These are phyloP conservation scores for Perca flavescens DNA, from an alignment of 2,113 vertebrate genomes.

Conservation along the genomic window DNA sequence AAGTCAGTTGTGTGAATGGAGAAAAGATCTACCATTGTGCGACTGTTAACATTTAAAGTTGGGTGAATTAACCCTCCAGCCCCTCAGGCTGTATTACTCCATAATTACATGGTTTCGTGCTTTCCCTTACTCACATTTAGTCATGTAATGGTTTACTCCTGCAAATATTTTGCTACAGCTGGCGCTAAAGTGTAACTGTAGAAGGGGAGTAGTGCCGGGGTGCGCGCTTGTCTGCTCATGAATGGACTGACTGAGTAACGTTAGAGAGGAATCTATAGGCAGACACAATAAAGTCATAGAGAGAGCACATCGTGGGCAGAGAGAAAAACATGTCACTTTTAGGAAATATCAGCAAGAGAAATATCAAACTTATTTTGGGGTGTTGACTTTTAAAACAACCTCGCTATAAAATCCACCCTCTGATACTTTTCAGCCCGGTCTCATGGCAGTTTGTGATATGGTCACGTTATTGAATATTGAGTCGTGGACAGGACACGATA, in stretches of 20 bases:
- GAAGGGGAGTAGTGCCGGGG: slow-evolving; percentile 12
- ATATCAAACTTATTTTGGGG: not conserved
- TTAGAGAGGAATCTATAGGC: slow-evolving; percentile 28
- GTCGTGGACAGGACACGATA: no score
- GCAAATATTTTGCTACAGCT: slow-evolving; percentile 62
- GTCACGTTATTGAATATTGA: no score
- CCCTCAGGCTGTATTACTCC: slow-evolving; percentile 53
- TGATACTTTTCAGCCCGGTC: not conserved
- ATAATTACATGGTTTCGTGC: slow-evolving; percentile 74
- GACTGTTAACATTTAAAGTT: slow-evolving; percentile 53
- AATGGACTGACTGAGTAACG: slow-evolving; percentile 11
- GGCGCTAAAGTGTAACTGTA: slow-evolving; percentile 64
- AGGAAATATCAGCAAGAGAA: not conserved
- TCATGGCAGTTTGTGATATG: no score
- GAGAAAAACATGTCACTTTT: slow-evolving; percentile 31
- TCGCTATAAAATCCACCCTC: slow-evolving; percentile 9
- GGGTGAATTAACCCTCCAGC: slow-evolving; percentile 57
- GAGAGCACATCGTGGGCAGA: not conserved
- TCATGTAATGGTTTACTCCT: slow-evolving; percentile 70
- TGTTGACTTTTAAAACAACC: slow-evolving; percentile 9
- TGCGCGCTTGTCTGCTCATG: not conserved
- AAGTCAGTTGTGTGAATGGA: slow-evolving; percentile 42
- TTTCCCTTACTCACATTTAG: slow-evolving; percentile 68
- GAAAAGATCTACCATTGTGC: slow-evolving; percentile 12
- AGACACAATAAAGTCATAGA: slow-evolving; percentile 26